Evolutionary conservation across 1,140 invertebrate genomes (phyloP), one percentile per base, ranked within the genome.

Genomic region (Phymastichus coffea): DNA sequence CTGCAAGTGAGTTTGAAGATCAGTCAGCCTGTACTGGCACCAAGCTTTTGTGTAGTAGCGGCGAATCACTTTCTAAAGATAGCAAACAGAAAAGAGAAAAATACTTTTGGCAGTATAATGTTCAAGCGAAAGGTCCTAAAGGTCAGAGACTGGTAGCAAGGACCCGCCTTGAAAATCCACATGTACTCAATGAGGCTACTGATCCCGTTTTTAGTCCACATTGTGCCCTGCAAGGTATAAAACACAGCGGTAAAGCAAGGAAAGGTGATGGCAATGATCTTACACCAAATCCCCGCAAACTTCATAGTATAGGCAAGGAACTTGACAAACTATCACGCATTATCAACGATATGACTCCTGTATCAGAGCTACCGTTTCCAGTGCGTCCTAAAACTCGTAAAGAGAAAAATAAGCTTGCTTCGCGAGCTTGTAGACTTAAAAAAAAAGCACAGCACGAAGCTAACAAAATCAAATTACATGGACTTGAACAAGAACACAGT

Each of bases 101-200:
- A 56, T 97, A 87, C 76, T 98, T 99, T 77, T 99, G 97, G 96
- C 96, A 98, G 74, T 98, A 99, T 73, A 99, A 99, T 80, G 92
- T 97, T 4, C 96, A 98, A 80, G 94, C 95, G 1, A 99, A 99
- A 82, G 96, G 96, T 2, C 95, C 96, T 3, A 98, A 98, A 80
- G 93, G 95, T 41, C 92, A 94, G 70, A 82, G 92, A 66, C 79
- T 95, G 30, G 87, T 92, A 20, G 84, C 93, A 60, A 87, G 90
- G 72, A 87, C 89, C 4, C 88, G 93, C 69, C 85, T 89, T 19
- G 88, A 92, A 71, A 93, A 98, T 83, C 95, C 95, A n/a, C 94
- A 98, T 80, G 86, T 92, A 15, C 79, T 97, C 35, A 91, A 94
- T 71, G 87, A 90, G 70, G 87, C 92, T 8, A 93, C 91, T 25